These are phyloP conservation scores for Synodontis membranacea DNA, from an alignment of 2,113 vertebrate genomes.

Conservation along the genomic window DNA sequence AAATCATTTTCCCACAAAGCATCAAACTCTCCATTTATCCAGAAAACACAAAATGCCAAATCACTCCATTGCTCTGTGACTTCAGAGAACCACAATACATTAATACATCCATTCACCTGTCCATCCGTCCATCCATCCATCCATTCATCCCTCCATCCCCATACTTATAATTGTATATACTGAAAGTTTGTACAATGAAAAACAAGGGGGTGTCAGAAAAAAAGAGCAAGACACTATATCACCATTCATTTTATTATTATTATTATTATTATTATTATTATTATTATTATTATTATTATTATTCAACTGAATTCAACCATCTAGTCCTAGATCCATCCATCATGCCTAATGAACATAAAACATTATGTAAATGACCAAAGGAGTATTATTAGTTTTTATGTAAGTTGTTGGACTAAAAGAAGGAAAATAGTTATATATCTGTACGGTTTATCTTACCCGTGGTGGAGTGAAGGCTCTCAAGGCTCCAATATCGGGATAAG, in stretches of 20 bases:
- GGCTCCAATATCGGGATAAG: slow-evolving; percentile 91
- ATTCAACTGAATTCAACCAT: neutral
- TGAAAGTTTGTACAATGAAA: neutral
- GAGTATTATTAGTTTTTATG: neutral
- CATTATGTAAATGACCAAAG: neutral
- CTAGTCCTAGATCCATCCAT: neutral
- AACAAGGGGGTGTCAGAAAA: too few relatives aligned
- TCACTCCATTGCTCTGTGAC: neutral
- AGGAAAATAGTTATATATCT: neutral
- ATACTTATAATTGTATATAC: neutral
- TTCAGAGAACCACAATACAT: neutral
- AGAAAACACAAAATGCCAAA: neutral
- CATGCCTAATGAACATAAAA: neutral
- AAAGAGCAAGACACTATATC: neutral
- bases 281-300: neutral
- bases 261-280: neutral
- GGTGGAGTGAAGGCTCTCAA: slow-evolving; percentile 93
- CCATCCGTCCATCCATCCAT: neutral
- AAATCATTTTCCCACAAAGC: neutral
- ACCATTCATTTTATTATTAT: neutral
- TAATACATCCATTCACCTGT: neutral
- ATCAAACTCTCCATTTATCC: neutral
- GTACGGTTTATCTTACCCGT: slow-evolving; percentile 78
- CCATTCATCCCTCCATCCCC: neutral
- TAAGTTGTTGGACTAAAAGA: neutral